Evolutionary conservation across 2,888 invertebrate species (phyloP), one percentile per base, ranked within the genome.

Genomic region (Cheilosia urbana): DNA sequence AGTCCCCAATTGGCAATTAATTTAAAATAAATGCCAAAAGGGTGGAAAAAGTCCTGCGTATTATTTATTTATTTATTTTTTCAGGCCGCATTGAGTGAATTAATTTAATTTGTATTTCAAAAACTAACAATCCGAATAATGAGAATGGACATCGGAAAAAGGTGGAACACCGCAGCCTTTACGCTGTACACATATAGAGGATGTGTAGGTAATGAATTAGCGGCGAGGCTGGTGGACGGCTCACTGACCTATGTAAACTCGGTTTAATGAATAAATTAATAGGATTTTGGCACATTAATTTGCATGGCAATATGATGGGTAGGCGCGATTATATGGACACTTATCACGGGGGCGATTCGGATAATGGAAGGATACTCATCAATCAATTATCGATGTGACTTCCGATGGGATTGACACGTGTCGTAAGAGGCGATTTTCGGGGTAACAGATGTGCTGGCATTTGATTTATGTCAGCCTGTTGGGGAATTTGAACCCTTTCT

Each of bases 361-460:
- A 60, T 68, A 81, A 81, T 85, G 72, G 72, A 68, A 72, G 71
- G 76, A 72, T 81, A 60, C 77, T 68, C 81, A 85, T 85, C 85
- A 85, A 85, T 85, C 85, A 85, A 85, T 85, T 81, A 81, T 76
- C 76, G 72, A 76, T 76, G 62, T 72, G 81, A 81, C 68, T 85
- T 81, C 66, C 81, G 85, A 73, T 75, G 58, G 75, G 71, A 80
- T 77, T 81, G 81, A 85, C 85, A 85, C 76, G 60, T 77, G 71
- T 72, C 81, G 51, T 30, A 27, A 21, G 24, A 45, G 68, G 69
- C 40, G 27, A 66, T 62, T 53, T 63, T 34, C 2, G 4, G 60
- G 45, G 27, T 21, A 49, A 15, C 75, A 68, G 68, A 73, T 78
- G 78, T 68, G 42, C 7, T 37, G 19, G 37, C n/a, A 57, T 71